Evolutionary conservation across 2,797 vertebrate genomes (phyloP).

Genomic region (Pseudopleuronectes americanus): DNA sequence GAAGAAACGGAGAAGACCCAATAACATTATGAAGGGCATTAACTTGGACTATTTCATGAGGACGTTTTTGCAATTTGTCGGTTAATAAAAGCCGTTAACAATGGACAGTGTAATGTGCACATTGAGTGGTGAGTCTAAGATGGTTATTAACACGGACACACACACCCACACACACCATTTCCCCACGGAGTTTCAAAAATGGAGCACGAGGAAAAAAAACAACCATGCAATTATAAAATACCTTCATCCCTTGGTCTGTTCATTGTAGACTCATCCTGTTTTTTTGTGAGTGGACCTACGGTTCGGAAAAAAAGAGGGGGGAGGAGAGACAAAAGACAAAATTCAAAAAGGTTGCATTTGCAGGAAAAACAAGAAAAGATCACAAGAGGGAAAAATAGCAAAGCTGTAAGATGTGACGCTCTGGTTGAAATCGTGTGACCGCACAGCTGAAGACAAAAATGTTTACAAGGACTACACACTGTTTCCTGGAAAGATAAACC

Average conservation of each 20-base stretch:
- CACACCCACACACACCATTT: conserved; percentile 45
- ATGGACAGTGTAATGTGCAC: conserved; percentile 33
- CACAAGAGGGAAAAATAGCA: conserved; percentile 55
- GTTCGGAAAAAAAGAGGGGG: conserved; percentile 81
- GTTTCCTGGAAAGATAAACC: conserved; percentile 59
- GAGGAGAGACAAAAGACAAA: conserved; percentile 81
- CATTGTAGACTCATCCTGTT: conserved; percentile 92
- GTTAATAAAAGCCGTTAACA: conserved; percentile 44
- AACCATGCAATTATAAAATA: conserved; percentile 87
- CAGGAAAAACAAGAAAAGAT: conserved; percentile 59
- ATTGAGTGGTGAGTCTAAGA: conserved; percentile 39
- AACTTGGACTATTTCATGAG: conserved; percentile 34
- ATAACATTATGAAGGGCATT: conserved; percentile 34
- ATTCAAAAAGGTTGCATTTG: conserved; percentile 75
- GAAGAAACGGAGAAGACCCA: conserved; percentile 16
- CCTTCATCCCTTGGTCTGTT: conserved; percentile 94
- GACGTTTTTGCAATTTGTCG: conserved; percentile 33
- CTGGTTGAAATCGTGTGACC: conserved; percentile 39
- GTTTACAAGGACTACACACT: conserved; percentile 51
- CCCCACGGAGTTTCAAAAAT: conserved; percentile 64
- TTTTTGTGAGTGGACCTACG: conserved; percentile 95
- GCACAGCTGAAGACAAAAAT: conserved; percentile 45
- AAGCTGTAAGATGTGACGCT: conserved; percentile 48
- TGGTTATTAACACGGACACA: conserved; percentile 59
- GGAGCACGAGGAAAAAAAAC: conserved; percentile 53